Conservation (phyloP, 2,113 vertebrate genomes). For the Bos taurus region ARS-UCD2.0 NC_037332.1:113758501-113759000, state of each 20-base stretch:
- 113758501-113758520: neutral
- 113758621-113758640: neutral
- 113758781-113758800: neutral
- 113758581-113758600: neutral
- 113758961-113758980: neutral
- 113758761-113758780: neutral
- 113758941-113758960: accelerated
- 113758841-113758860: neutral
- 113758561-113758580: neutral
- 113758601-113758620: neutral
- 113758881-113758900: neutral
- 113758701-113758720: neutral
- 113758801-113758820: neutral
- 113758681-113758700: neutral
- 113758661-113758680: neutral
- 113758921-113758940: neutral
- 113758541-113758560: neutral
- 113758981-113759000: neutral
- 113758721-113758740: accelerated
- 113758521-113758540: neutral
- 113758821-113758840: neutral
- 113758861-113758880: neutral
- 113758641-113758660: neutral
- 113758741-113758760: neutral
- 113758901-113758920: neutral